Evolutionary conservation across 2,888 invertebrate species (phyloP).

Genomic region (Orchesella flavescens): DNA sequence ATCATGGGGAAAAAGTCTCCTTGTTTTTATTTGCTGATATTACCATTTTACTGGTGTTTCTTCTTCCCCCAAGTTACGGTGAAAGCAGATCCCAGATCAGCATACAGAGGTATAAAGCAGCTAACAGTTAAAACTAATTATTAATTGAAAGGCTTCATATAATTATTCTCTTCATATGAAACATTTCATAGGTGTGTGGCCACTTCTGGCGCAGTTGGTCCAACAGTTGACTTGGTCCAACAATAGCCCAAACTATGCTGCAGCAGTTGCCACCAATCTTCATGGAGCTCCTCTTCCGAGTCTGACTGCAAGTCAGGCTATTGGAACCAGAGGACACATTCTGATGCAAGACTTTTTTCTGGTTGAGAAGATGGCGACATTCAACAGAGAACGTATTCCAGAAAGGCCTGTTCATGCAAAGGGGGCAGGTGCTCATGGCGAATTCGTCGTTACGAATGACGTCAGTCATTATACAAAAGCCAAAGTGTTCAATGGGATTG

Average conservation of each 20-base stretch:
- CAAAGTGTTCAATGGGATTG: slow-evolving; percentile 83
- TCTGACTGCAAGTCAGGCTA: slow-evolving; percentile 78
- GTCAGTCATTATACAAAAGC: slow-evolving; percentile 86
- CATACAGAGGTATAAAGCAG: too few species aligned
- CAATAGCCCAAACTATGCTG: background rate
- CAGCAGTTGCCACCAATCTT: slow-evolving; percentile 16
- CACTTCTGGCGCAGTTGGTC: background rate
- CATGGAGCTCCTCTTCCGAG: slow-evolving; percentile 38
- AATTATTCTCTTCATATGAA: too few species aligned
- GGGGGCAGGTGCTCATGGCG: slow-evolving; percentile 77
- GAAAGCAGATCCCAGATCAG: too few species aligned
- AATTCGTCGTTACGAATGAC: slow-evolving; percentile 88
- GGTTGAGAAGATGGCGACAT: slow-evolving; percentile 86
- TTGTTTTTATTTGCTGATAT: too few species aligned
- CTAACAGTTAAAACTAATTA: too few species aligned
- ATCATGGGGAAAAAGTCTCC: too few species aligned
- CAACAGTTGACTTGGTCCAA: background rate
- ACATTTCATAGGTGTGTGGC: background rate
- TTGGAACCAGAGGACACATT: slow-evolving; percentile 89
- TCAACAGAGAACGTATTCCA: slow-evolving; percentile 93
- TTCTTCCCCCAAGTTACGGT: too few species aligned
- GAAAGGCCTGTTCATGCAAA: slow-evolving; percentile 96
- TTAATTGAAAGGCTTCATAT: too few species aligned
- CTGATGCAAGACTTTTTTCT: slow-evolving; percentile 79
- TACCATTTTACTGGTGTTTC: too few species aligned